Base-by-base conservation (phyloP, 1,140 invertebrate genomes). In the Drosophila subobscura region DNA sequence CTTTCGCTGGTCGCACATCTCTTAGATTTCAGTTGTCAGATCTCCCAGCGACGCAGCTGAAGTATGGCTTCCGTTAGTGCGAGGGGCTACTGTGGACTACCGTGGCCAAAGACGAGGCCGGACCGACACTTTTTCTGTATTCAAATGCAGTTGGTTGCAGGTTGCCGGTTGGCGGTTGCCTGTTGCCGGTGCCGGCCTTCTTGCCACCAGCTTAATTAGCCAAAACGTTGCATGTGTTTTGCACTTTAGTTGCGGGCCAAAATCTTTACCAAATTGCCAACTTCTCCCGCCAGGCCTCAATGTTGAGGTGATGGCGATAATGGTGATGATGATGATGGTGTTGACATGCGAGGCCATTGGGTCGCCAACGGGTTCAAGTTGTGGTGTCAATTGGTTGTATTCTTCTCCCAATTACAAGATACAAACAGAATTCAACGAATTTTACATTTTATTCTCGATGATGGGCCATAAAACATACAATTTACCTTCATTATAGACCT, bases 21-120 rank as follows among this genome's bases (percentile, higher is more conserved):
- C 72, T 55, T 71, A 88, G 84, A 88, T 88, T 77, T 71, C 67
- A 89, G 58, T 68, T 88, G 84, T 88, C 84, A 88, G 84, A 88
- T 88, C 84, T 83, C 29, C 57, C 25, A 49, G 59, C 84, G 51
- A 61, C 81, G 54, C 49, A 63, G 68, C 85, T 88, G 79, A 88
- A 77, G 84, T 84, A 88, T 88, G 84, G 84, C 84, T 88, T 88
- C 84, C 84, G 84, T 88, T 88, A 72, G 59, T 52, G 59, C 59
- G 60, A 74, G 73, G 68, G 68, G 83, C 83, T 86, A 86, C 83
- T 77, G 83, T 83, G 83, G 76, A 58, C 72, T 45, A 20, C 63
- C 6, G 51, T 52, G 37, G 12, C 63, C 63, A 54, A 14, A 22
- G 3, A 22, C 7, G 22, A 6, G 37, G 47, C 23, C 49, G 29